Evolutionary conservation across 2,113 vertebrate genomes (phyloP).

Genomic region (Chamaea fasciata): DNA sequence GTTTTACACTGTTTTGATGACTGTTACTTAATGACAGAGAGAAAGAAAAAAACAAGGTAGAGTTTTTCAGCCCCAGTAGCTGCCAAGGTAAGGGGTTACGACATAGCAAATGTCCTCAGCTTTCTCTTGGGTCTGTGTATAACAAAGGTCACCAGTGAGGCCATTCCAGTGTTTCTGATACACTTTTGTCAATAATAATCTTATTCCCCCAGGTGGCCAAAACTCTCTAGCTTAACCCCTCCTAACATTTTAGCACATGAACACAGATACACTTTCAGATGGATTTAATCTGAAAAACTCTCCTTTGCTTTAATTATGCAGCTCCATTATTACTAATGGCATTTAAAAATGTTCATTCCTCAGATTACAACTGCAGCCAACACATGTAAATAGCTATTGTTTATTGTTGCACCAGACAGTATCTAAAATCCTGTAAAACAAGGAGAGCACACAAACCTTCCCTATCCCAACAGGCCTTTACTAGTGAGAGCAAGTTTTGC

Average conservation of each 20-base stretch:
- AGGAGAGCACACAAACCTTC: background rate
- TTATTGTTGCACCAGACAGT: background rate
- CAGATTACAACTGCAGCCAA: background rate
- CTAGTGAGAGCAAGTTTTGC: background rate
- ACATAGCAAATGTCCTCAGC: background rate
- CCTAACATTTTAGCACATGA: background rate
- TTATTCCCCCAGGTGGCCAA: background rate
- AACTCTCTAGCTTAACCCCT: background rate
- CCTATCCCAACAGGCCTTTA: background rate
- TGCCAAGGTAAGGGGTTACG: background rate
- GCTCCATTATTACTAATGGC: background rate
- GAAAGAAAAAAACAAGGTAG: background rate
- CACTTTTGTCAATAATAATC: background rate
- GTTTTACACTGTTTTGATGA: background rate
- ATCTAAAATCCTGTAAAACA: background rate
- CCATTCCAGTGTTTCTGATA: background rate
- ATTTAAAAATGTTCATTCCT: background rate
- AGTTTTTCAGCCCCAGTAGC: background rate
- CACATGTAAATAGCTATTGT: background rate
- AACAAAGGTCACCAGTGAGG: background rate
- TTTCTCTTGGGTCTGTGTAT: background rate
- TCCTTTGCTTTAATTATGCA: background rate
- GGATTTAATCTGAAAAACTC: background rate
- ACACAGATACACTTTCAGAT: background rate
- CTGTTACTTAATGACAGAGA: background rate